Base-by-base conservation (phyloP, 2,888 invertebrate genomes). In the Thumatha senex region DNA sequence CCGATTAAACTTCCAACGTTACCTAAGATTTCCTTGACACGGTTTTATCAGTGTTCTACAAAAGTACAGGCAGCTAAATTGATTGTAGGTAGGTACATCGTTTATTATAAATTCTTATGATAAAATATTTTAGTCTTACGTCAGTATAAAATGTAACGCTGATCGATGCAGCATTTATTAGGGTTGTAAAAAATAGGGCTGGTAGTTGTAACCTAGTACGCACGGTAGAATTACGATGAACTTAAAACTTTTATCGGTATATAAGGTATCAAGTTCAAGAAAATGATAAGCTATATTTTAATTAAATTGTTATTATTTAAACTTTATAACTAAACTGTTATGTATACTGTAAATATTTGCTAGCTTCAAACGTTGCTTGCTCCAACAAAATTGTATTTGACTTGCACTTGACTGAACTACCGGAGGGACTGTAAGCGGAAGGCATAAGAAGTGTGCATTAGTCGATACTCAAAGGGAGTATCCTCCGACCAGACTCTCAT, bases 11-110 rank as follows among this genome's bases (percentile, higher is more conserved):
- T 45, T 8, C 40, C 13, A 46, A 10, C 14, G 45, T 35, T 50
- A 50, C 41, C 40, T 46, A 42, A 46, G 39, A 36, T 63, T n/a
- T 40, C 50, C 56, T 52, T 55, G 41, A 40, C 47, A 47, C 18
- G 36, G 46, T 46, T 46, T 40, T 29, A 15, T 30, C 14, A 10
- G n/a, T 14, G 35, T 12, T 35, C 46, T 51, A 43, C n/a, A 46
- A 52, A 39, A 49, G 14, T 10, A 29, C 30, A 13, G 18, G 14
- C n/a, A 33, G 2, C 9, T 43, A 43, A 43, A 43, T 43, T 24
- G 24, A 40, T 29, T n/a, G 24, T 34, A 39, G 35, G 33, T 29
- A 49, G 18, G 34, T 34, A 43, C 33, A 24, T 33, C 38, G 34
- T 40, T n/a, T 1, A 18, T 29, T 29, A 33, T 34, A 40, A 47